phyloP scores from a whole-genome alignment of 1,140 invertebrate genomes.

The Sogatella furcifera region DNA sequence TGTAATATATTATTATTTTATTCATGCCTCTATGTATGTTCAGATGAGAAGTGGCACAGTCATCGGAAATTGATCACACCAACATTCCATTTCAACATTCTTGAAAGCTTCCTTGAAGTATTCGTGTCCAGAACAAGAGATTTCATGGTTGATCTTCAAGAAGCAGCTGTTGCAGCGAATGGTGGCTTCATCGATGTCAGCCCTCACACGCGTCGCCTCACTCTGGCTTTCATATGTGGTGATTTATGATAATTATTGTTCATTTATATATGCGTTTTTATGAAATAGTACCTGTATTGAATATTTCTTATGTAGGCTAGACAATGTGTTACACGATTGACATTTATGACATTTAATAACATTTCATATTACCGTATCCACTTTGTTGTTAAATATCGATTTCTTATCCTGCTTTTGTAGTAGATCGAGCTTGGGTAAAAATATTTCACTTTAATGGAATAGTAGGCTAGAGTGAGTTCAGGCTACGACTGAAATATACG shows the following conservation, averaged over 20 bases:
- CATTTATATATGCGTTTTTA: not conserved
- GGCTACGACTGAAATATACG: no score
- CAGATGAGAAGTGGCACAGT: slow-evolving; percentile 23
- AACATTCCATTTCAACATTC: slow-evolving; percentile 74
- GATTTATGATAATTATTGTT: slow-evolving; percentile 13
- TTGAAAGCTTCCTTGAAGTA: slow-evolving; percentile 57
- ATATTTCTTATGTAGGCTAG: no score
- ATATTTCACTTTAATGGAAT: no score
- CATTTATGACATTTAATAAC: no score
- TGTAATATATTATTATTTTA: no score
- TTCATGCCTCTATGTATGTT: not conserved
- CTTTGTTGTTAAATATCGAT: no score
- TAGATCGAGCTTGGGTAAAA: no score
- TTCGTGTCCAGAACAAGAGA: slow-evolving; percentile 50
- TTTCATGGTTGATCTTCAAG: slow-evolving; percentile 28
- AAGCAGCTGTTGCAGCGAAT: slow-evolving; percentile 20
- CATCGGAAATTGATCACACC: slow-evolving; percentile 48
- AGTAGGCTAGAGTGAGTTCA: no score
- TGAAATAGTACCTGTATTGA: no score
- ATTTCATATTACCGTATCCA: no score
- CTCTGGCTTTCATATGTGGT: slow-evolving; percentile 68
- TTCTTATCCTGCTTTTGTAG: no score
- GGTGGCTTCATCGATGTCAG: slow-evolving; percentile 43
- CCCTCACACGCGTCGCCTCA: slow-evolving; percentile 48
- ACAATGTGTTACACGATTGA: no score